phyloP scores from a whole-genome alignment of 2,113 vertebrate species.

The Pteronura brasiliensis region DNA sequence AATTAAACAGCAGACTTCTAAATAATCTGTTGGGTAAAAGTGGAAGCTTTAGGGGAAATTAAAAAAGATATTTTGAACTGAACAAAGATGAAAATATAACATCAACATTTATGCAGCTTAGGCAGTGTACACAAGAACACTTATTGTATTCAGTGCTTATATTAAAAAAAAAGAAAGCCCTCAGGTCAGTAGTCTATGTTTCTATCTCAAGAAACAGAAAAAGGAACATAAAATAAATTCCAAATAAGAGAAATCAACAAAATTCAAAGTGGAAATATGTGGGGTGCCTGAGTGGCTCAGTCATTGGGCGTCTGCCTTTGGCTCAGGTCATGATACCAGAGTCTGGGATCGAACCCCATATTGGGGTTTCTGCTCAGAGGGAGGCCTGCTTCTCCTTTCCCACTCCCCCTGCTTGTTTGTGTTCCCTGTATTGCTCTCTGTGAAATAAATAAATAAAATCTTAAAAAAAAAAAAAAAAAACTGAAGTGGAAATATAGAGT shows the following conservation, averaged over 20 bases:
- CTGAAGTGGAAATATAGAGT: background rate
- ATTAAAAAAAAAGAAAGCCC: background rate
- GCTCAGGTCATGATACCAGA: too few species aligned
- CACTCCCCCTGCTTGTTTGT: too few species aligned
- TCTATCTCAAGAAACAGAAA: background rate
- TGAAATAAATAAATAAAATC: too few species aligned
- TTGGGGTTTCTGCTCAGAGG: too few species aligned
- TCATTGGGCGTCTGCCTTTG: too few species aligned
- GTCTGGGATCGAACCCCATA: too few species aligned
- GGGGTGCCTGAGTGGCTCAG: too few species aligned
- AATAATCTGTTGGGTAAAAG: constrained; percentile 22
- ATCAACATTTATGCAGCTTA: background rate
- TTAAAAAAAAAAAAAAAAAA: background rate
- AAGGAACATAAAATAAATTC: background rate
- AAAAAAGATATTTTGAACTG: constrained; percentile 24
- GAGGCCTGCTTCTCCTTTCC: too few species aligned
- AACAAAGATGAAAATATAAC: background rate
- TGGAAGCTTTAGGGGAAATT: background rate
- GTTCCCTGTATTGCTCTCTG: too few species aligned
- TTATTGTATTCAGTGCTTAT: background rate
- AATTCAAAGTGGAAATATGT: background rate
- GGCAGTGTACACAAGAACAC: background rate
- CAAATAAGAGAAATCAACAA: background rate
- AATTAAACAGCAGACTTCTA: background rate
- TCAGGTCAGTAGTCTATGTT: background rate